Evolutionary conservation across 2,888 invertebrate species (phyloP).

Genomic region (Archips crataeganus): DNA sequence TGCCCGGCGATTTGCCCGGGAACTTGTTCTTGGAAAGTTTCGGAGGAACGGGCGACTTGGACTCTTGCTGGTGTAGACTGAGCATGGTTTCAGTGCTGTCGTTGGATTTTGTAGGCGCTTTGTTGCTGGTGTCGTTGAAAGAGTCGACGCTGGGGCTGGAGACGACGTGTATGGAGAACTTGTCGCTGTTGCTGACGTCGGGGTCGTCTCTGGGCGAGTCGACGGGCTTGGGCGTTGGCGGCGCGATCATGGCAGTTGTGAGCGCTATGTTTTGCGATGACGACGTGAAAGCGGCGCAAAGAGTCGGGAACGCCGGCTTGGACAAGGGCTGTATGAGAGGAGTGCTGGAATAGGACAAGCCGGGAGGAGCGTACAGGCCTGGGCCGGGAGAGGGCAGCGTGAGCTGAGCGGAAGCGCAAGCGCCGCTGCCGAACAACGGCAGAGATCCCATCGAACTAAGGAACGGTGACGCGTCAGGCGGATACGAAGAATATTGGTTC

Average conservation of each 20-base stretch:
- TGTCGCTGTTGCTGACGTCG: conserved; percentile 70
- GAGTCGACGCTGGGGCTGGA: conserved; percentile 77
- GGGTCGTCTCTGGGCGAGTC: conserved; percentile 78
- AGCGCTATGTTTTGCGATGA: conserved; percentile 93
- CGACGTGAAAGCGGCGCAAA: conserved; percentile 92
- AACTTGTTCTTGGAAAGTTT: conserved; percentile 87
- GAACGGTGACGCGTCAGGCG: conserved; percentile 86
- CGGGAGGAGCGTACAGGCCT: conserved; percentile 86
- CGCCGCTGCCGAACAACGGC: conserved; percentile 85
- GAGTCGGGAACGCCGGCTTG: conserved; percentile 81
- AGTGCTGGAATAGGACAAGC: conserved; percentile 84
- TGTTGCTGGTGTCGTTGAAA: conserved; percentile 64
- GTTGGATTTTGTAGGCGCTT: conserved; percentile 69
- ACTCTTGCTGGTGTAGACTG: conserved; percentile 65
- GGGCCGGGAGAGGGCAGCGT: conserved; percentile 89
- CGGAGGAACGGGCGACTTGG: conserved; percentile 63
- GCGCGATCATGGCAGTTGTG: conserved; percentile 92
- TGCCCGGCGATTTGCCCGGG: conserved; percentile 88
- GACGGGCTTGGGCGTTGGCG: conserved; percentile 84
- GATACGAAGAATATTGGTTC: conserved; percentile 81
- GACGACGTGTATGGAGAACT: conserved; percentile 69
- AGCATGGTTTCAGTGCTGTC: conserved; percentile 70
- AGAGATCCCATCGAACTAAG: conserved; percentile 86
- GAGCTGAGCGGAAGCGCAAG: conserved; percentile 83
- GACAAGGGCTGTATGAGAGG: conserved; percentile 83